Evolutionary conservation across 2,797 vertebrate genomes (phyloP).

Genomic region (Pithecia hirsuta): DNA sequence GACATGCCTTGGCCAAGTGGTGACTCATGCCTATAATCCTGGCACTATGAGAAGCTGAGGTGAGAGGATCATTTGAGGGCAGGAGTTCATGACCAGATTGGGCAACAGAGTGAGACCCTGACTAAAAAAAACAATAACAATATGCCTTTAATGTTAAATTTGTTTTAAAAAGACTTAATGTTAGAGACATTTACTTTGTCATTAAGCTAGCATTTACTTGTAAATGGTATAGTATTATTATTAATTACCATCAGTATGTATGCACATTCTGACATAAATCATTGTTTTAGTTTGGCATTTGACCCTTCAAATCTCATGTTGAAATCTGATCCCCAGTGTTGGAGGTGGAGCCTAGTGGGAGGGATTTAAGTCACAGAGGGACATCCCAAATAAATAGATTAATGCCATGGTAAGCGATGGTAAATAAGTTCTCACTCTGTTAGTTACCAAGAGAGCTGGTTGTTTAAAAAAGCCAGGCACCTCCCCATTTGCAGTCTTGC

Average conservation of each 20-base stretch:
- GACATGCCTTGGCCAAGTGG: no score
- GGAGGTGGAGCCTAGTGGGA: neutral
- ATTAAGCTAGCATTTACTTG: slow-evolving; percentile 1
- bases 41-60: no score
- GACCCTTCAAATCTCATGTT: neutral
- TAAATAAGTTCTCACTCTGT: neutral
- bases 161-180: neutral
- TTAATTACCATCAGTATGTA: slow-evolving; percentile 3
- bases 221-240: neutral
- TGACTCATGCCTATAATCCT: no score
- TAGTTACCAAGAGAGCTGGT: neutral
- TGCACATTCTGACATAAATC: neutral
- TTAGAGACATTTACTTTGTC: neutral
- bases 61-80: no score
- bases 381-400: neutral
- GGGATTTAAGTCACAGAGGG: neutral
- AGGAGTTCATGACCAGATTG: no score
- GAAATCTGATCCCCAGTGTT: no score
- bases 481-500: neutral
- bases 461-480: neutral
- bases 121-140: no score
- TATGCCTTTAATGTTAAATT: neutral
- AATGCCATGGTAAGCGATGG: neutral
- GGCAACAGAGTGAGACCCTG: no score
- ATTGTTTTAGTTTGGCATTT: neutral